A percentile compares a stretch with the other conserved stretches of the same genome.
Evolutionary conservation across 2,113 vertebrate species (phyloP).

Genomic region (Xiphorhynchus elegans): DNA sequence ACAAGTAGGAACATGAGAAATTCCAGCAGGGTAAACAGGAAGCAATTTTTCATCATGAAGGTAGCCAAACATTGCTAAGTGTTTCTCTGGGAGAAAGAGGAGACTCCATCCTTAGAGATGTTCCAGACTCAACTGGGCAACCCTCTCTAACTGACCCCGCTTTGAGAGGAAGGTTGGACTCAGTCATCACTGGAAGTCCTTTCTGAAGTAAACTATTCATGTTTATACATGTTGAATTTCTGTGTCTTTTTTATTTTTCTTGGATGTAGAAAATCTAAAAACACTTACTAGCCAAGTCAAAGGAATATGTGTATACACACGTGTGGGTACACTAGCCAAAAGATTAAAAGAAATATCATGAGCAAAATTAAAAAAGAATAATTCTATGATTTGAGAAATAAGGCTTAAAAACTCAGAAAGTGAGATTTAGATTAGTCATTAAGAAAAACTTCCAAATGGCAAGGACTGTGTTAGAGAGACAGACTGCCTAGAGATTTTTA

Average conservation of each 20-base stretch:
- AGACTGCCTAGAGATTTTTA: neutral
- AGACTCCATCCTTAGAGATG: neutral
- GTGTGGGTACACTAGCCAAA: neutral
- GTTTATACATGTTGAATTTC: neutral
- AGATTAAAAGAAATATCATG: neutral
- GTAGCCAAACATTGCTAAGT: neutral
- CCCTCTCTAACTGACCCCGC: neutral
- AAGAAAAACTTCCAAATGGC: neutral
- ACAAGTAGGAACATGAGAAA: neutral
- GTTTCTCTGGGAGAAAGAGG: neutral
- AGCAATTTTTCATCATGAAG: neutral
- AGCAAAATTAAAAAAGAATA: neutral
- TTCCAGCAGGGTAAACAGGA: neutral
- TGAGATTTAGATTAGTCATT: neutral
- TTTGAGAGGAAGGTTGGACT: neutral
- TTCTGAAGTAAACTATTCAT: neutral
- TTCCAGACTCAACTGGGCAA: neutral
- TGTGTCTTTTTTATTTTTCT: too few species aligned
- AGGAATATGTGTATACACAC: neutral
- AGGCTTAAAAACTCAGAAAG: neutral
- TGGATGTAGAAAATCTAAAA: neutral
- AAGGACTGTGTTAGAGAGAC: neutral
- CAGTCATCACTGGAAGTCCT: neutral
- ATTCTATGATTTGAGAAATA: neutral
- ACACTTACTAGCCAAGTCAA: neutral